These are phyloP conservation scores for Papilio elwesi DNA, from an alignment of 2,888 invertebrate genomes.

Conservation along the genomic window DNA sequence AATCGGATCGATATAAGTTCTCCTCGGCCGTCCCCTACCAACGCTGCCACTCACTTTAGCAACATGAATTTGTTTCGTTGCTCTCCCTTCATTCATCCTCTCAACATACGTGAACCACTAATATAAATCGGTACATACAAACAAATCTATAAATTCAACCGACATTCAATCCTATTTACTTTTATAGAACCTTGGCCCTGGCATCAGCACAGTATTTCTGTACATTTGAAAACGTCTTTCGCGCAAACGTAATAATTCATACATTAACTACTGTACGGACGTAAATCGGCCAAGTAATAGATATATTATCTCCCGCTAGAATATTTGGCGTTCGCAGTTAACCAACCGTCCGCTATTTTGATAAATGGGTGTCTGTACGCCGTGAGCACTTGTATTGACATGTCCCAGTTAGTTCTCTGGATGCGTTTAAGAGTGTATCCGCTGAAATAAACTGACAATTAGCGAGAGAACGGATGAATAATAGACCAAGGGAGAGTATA, in stretches of 20 bases:
- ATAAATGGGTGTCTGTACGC: conserved; percentile 33
- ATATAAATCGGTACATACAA: not conserved
- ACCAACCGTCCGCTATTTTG: conserved; percentile 39
- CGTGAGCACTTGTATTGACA: conserved; percentile 34
- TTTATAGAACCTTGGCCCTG: conserved; percentile 22
- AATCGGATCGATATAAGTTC: no score
- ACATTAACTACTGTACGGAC: conserved; percentile 31
- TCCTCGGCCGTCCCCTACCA: no score
- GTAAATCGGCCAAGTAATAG: conserved; percentile 42
- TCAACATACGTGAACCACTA: no score
- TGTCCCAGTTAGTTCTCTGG: conserved; percentile 36
- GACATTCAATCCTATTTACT: not conserved
- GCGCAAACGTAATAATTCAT: conserved; percentile 34
- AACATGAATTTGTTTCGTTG: no score
- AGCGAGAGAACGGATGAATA: not conserved
- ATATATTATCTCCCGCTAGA: conserved; percentile 42
- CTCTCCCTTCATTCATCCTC: no score
- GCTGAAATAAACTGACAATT: conserved; percentile 24
- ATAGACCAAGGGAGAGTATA: not conserved
- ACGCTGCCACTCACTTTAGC: no score
- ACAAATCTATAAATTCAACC: not conserved
- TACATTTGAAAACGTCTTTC: conserved; percentile 5
- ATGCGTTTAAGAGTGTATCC: conserved; percentile 22
- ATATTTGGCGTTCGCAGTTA: conserved; percentile 45
- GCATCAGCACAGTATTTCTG: conserved; percentile 5